phyloP scores from a whole-genome alignment of 2,113 vertebrate genomes.

The Chaetodon auriga region DNA sequence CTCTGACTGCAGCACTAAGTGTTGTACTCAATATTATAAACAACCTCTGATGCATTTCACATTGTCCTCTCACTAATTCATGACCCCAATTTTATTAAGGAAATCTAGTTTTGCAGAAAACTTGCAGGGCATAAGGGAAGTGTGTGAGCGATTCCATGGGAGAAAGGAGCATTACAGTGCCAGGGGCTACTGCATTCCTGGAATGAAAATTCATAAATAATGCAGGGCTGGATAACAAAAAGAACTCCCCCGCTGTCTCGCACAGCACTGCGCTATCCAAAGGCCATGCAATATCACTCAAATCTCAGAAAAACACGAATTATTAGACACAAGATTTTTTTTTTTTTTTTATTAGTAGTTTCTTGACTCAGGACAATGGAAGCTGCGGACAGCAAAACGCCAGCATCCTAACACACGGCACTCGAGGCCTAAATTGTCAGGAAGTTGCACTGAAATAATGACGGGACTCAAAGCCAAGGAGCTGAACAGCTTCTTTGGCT shows the following conservation, averaged over 20 bases:
- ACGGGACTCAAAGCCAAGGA: slow-evolving; percentile 54
- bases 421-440: slow-evolving; percentile 50
- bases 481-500: slow-evolving; percentile 54
- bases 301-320: slow-evolving; percentile 75
- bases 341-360: slow-evolving; percentile 19
- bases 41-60: slow-evolving; percentile 62
- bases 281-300: slow-evolving; percentile 77
- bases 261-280: slow-evolving; percentile 71
- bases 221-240: slow-evolving; percentile 84
- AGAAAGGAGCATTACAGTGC: slow-evolving; percentile 76
- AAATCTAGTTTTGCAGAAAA: slow-evolving; percentile 62
- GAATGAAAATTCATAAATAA: slow-evolving; percentile 86
- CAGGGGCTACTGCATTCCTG: slow-evolving; percentile 82
- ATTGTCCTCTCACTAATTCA: slow-evolving; percentile 75
- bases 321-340: slow-evolving; percentile 55
- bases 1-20: slow-evolving; percentile 61
- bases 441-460: slow-evolving; percentile 70
- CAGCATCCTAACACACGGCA: slow-evolving; percentile 56
- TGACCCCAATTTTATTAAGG: slow-evolving; percentile 73
- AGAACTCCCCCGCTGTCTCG: slow-evolving; percentile 78
- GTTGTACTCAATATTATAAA: slow-evolving; percentile 61
- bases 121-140: slow-evolving; percentile 56
- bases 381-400: slow-evolving; percentile 57
- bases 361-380: slow-evolving; percentile 58
- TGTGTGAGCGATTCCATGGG: slow-evolving; percentile 68